These are phyloP conservation scores for Periophthalmus modestus DNA, from an alignment of 2,113 vertebrate species.

Conservation along the genomic window DNA sequence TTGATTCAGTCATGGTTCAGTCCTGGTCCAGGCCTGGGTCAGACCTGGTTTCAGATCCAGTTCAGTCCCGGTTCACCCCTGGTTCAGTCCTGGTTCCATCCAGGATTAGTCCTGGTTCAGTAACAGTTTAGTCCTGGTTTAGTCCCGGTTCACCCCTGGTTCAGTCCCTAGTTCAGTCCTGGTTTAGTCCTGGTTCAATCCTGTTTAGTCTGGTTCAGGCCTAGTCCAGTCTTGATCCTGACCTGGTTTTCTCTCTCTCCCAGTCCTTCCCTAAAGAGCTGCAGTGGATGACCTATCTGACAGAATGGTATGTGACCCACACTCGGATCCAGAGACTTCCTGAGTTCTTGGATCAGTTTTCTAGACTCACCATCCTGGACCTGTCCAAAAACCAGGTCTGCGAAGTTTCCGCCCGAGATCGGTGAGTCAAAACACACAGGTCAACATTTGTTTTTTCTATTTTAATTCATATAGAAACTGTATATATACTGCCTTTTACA, in stretches of 20 bases:
- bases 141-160: fast-evolving
- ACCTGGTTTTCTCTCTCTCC: neutral
- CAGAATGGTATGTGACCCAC: constrained; percentile 84
- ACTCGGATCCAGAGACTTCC: constrained; percentile 86
- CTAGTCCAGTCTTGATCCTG: too few species aligned
- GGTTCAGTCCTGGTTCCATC: neutral
- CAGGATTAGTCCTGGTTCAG: too few species aligned
- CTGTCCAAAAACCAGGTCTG: constrained; percentile 83
- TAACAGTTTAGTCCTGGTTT: fast-evolving
- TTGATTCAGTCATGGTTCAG: too few species aligned
- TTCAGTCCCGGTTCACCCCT: too few species aligned
- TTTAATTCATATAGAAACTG: too few species aligned
- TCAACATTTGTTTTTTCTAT: too few species aligned
- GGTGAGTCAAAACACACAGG: constrained; percentile 69
- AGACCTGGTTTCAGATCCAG: too few species aligned
- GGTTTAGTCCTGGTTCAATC: too few species aligned
- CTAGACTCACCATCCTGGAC: constrained; percentile 82
- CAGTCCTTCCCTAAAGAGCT: constrained; percentile 87
- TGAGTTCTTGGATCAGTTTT: constrained; percentile 83
- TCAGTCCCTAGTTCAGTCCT: neutral
- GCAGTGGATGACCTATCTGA: constrained; percentile 83
- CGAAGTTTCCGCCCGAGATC: constrained; percentile 84
- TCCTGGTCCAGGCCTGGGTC: neutral
- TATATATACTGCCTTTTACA: neutral
- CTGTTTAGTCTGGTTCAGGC: neutral